phyloP scores from a whole-genome alignment of 1,140 invertebrate genomes.

The Aradophagus sp. region DNA sequence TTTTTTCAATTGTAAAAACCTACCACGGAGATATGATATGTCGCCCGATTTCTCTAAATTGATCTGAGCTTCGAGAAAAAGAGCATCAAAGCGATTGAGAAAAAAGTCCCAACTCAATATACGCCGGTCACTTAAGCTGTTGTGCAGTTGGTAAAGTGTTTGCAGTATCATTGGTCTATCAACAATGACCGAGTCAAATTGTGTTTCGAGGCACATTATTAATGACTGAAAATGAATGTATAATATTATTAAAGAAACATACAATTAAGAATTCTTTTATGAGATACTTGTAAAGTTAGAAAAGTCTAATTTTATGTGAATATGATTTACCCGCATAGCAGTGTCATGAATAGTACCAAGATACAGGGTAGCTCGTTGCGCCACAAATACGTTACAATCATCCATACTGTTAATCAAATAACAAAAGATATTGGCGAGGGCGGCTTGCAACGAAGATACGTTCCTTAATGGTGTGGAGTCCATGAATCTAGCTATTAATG shows the following conservation, averaged over 20 bases:
- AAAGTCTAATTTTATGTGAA: too few species aligned
- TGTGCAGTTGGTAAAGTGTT: slow-evolving; percentile 94
- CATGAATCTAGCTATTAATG: slow-evolving; percentile 93
- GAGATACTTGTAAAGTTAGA: too few species aligned
- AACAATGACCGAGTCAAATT: slow-evolving; percentile 95
- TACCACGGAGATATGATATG: slow-evolving; percentile 87
- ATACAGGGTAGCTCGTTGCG: slow-evolving; percentile 93
- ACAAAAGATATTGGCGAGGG: slow-evolving; percentile 96
- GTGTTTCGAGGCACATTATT: slow-evolving; percentile 90
- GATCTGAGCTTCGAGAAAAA: slow-evolving; percentile 97
- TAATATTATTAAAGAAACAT: background rate
- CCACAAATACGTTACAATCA: slow-evolving; percentile 95
- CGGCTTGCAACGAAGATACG: slow-evolving; percentile 91
- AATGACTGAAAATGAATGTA: slow-evolving; percentile 78
- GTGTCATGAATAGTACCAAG: slow-evolving; percentile 95
- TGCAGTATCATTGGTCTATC: slow-evolving; percentile 98
- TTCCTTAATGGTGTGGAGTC: slow-evolving; percentile 89
- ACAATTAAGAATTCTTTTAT: too few species aligned
- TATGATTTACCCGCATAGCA: slow-evolving; percentile 82
- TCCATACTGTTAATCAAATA: slow-evolving; percentile 97
- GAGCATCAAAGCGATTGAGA: slow-evolving; percentile 94
- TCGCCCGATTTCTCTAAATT: slow-evolving; percentile 88
- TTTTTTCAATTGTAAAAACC: too few species aligned
- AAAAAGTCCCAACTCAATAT: slow-evolving; percentile 99
- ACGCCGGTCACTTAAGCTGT: slow-evolving; percentile 90